A percentile compares a stretch with the other conserved stretches of the same genome.
phyloP scores from a whole-genome alignment of 2,113 vertebrate genomes.

The Rhynchopsitta pachyrhyncha region DNA sequence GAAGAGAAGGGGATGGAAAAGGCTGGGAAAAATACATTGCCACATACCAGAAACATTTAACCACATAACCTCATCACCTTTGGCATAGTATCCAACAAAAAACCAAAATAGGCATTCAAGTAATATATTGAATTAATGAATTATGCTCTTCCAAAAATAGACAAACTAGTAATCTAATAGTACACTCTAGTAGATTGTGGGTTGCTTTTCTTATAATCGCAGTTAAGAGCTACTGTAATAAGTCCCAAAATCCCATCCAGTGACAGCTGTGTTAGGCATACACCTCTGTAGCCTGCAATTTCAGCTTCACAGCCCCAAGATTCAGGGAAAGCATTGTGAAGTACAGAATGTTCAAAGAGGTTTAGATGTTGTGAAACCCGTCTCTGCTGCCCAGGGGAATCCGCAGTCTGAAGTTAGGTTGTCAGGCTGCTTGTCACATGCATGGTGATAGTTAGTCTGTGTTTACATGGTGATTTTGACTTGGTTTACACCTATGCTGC shows the following conservation, averaged over 20 bases:
- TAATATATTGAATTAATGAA: neutral
- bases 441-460: neutral
- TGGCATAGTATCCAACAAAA: neutral
- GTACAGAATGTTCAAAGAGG: neutral
- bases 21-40: neutral
- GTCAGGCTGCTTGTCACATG: neutral
- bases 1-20: neutral
- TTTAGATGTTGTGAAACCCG: neutral
- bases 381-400: neutral
- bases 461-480: neutral
- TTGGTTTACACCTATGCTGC: neutral
- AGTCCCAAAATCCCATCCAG: neutral
- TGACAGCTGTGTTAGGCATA: rapidly evolving
- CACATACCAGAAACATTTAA: neutral
- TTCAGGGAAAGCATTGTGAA: neutral
- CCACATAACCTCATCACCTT: neutral
- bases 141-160: neutral
- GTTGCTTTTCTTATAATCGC: neutral
- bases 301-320: neutral
- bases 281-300: neutral
- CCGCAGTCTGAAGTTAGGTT: neutral
- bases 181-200: neutral
- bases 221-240: neutral
- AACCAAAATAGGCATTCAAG: neutral
- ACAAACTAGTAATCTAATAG: neutral